Percentiles rank a stretch among this genome's conserved stretches.
These are phyloP conservation scores for Drosophila setifemur DNA, from an alignment of 1,140 invertebrate species.

Conservation along the genomic window DNA sequence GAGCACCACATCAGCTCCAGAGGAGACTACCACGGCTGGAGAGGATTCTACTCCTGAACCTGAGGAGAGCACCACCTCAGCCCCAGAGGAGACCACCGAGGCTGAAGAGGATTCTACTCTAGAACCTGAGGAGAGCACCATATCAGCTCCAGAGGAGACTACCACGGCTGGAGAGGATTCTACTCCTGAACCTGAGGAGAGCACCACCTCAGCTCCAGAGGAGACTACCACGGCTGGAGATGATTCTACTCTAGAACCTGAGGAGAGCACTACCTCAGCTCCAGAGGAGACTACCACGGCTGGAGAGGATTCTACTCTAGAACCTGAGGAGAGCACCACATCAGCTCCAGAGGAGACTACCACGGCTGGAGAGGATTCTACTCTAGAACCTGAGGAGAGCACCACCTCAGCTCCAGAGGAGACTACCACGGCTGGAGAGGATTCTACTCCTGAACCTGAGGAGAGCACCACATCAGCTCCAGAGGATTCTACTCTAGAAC, in stretches of 20 bases:
- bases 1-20: not conserved
- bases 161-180: not conserved
- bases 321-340: not conserved
- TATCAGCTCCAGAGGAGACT: rapidly evolving
- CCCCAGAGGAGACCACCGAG: not conserved
- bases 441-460: not conserved
- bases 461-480: not conserved
- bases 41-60: no score
- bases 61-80: not conserved
- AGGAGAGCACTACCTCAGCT: not conserved
- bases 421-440: not conserved
- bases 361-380: no score
- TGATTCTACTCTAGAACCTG: not conserved
- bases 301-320: not conserved
- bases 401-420: not conserved
- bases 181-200: not conserved
- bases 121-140: not conserved
- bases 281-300: not conserved
- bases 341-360: not conserved
- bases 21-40: not conserved
- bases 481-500: no score
- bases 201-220: not conserved
- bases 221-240: not conserved
- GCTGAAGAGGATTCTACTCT: no score
- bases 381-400: not conserved